These are phyloP conservation scores for Labia minor DNA, from an alignment of 2,888 invertebrate genomes.

Conservation along the genomic window DNA sequence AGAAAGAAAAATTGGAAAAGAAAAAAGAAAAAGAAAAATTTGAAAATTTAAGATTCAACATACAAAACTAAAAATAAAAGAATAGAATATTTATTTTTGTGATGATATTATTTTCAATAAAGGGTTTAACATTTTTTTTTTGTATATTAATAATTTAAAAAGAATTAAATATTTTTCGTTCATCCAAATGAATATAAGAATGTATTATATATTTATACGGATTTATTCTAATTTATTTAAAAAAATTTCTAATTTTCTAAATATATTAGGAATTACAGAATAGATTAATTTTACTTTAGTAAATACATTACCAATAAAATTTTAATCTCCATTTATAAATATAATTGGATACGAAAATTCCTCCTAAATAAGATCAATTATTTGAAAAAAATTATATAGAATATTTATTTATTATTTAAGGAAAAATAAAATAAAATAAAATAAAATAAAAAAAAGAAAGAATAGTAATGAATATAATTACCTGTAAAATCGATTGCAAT, in stretches of 20 bases:
- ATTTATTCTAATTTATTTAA: background rate
- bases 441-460: background rate
- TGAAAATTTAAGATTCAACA: no score
- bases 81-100: no score
- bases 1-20: no score
- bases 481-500: conserved; percentile 41
- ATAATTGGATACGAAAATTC: background rate
- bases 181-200: no score
- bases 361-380: conserved; percentile 1
- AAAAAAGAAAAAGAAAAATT: no score
- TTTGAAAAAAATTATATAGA: background rate
- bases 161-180: no score
- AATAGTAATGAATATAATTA: conserved; percentile 25
- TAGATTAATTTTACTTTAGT: background rate
- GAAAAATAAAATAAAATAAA: background rate
- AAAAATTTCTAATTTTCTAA: background rate
- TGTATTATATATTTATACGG: background rate
- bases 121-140: no score
- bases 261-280: background rate
- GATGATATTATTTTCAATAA: no score
- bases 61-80: no score
- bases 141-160: no score
- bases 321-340: background rate
- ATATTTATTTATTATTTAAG: no score
- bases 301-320: background rate